A percentile compares a stretch with the other conserved stretches of the same genome.
Evolutionary conservation across 2,888 invertebrate genomes (phyloP).

Genomic region (Orthosia gothica): DNA sequence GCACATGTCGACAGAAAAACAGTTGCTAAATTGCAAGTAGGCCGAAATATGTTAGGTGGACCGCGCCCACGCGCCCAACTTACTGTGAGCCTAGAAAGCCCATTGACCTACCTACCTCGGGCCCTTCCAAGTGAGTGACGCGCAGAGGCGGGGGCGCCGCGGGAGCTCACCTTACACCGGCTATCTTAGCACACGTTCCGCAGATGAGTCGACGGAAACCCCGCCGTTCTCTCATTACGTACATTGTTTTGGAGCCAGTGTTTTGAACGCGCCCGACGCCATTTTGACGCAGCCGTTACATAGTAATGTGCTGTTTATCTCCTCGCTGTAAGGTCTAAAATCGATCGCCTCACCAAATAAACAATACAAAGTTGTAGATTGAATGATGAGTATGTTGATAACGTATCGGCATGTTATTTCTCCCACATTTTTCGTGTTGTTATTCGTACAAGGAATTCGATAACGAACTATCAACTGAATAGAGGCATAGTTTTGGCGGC

Average conservation of each 20-base stretch:
- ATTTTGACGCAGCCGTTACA: slow-evolving; percentile 63
- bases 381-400: slow-evolving; percentile 71
- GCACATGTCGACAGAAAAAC: slow-evolving; percentile 78
- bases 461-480: slow-evolving; percentile 61
- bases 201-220: slow-evolving; percentile 81
- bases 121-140: slow-evolving; percentile 67
- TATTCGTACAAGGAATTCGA: slow-evolving; percentile 60
- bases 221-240: slow-evolving; percentile 80
- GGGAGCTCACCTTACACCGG: slow-evolving; percentile 71
- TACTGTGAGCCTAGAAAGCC: slow-evolving; percentile 75
- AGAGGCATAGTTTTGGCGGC: slow-evolving; percentile 49
- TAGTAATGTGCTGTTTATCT: slow-evolving; percentile 66
- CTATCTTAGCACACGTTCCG: slow-evolving; percentile 74
- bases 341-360: slow-evolving; percentile 48
- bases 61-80: slow-evolving; percentile 77
- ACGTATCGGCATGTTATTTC: slow-evolving; percentile 64
- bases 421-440: slow-evolving; percentile 60
- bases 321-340: slow-evolving; percentile 62
- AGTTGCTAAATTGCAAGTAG: slow-evolving; percentile 83
- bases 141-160: slow-evolving; percentile 60
- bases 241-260: slow-evolving; percentile 79
- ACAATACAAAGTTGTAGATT: slow-evolving; percentile 69
- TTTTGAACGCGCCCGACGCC: slow-evolving; percentile 77
- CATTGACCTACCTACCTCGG: slow-evolving; percentile 79
- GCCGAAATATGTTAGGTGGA: slow-evolving; percentile 79